Conservation (phyloP, 2,888 invertebrate species). For the Watsonalla cultraria region DNA sequence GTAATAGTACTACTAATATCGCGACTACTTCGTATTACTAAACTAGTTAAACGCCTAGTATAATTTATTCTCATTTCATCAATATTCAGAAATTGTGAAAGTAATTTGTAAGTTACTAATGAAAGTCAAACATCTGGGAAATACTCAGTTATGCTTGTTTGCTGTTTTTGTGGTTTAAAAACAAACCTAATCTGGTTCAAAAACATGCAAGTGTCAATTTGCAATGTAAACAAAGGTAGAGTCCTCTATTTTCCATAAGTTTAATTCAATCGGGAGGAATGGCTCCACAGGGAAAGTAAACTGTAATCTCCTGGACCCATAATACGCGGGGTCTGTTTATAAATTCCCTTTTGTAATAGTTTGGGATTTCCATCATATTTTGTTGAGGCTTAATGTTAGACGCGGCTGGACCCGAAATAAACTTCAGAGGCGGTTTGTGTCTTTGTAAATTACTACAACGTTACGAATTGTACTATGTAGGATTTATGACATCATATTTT, state of each 20-base stretch:
- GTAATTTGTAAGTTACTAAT: too few relatives aligned
- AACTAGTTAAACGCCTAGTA: too few relatives aligned
- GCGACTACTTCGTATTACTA: too few relatives aligned
- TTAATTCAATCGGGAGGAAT: constrained; percentile 29
- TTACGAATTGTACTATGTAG: background rate
- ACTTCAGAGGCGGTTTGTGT: background rate
- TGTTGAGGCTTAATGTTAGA: constrained; percentile 11
- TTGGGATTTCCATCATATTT: constrained; percentile 24
- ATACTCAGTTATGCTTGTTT: too few relatives aligned
- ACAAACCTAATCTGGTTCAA: too few relatives aligned
- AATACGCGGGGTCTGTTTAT: constrained; percentile 24
- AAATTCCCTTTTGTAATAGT: constrained; percentile 32
- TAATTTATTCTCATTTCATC: too few relatives aligned
- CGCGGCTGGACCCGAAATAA: background rate
- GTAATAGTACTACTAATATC: too few relatives aligned
- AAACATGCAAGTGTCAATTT: too few relatives aligned
- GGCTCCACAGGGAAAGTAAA: constrained; percentile 24
- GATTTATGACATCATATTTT: too few relatives aligned
- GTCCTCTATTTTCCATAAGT: constrained; percentile 21
- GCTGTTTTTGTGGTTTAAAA: too few relatives aligned
- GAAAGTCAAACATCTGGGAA: too few relatives aligned
- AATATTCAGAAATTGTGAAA: too few relatives aligned
- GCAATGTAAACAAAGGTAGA: background rate
- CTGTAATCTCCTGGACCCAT: constrained; percentile 12
- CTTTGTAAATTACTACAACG: background rate